Percentiles rank a stretch among this genome's conserved stretches.
phyloP scores from a whole-genome alignment of 2,888 invertebrate genomes.

The Chrysotoxum bicinctum region DNA sequence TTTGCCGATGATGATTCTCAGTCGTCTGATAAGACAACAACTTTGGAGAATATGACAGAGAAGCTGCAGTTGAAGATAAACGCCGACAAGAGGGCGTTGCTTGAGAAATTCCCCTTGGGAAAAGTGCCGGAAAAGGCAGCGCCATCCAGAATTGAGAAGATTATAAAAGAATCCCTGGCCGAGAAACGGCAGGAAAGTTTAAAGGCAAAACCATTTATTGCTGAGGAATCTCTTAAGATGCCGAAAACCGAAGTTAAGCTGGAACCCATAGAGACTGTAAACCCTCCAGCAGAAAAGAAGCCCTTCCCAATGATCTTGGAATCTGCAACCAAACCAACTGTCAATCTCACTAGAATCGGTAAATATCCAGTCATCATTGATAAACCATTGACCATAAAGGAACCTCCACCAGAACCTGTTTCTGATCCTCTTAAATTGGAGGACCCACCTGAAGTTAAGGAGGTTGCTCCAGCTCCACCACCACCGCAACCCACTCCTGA shows the following conservation, averaged over 20 bases:
- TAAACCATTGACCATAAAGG: slow-evolving; percentile 43
- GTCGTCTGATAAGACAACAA: slow-evolving; percentile 79
- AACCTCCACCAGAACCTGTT: slow-evolving; percentile 18
- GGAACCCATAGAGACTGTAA: slow-evolving; percentile 41
- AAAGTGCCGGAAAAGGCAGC: slow-evolving; percentile 73
- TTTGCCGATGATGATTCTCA: slow-evolving; percentile 81
- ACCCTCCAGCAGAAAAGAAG: slow-evolving; percentile 65
- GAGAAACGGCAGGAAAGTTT: slow-evolving; percentile 77
- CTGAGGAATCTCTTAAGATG: slow-evolving; percentile 68
- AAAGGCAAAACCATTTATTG: slow-evolving; percentile 75
- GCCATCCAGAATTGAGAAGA: slow-evolving; percentile 76
- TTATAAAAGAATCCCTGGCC: slow-evolving; percentile 76
- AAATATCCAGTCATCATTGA: slow-evolving; percentile 56
- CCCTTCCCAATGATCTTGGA: slow-evolving; percentile 22
- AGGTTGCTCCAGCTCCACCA: slow-evolving; percentile 64
- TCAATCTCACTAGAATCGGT: slow-evolving; percentile 38
- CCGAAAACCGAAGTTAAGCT: slow-evolving; percentile 64
- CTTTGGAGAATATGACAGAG: slow-evolving; percentile 78
- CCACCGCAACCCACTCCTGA: slow-evolving; percentile 81
- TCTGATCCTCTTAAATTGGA: slow-evolving; percentile 51
- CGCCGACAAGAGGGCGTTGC: slow-evolving; percentile 75
- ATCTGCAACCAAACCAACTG: slow-evolving; percentile 45
- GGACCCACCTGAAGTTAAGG: slow-evolving; percentile 68
- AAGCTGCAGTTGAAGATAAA: slow-evolving; percentile 77
- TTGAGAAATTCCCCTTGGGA: slow-evolving; percentile 73